phyloP scores from a whole-genome alignment of 2,888 invertebrate genomes.

The Monochamus alternatus region DNA sequence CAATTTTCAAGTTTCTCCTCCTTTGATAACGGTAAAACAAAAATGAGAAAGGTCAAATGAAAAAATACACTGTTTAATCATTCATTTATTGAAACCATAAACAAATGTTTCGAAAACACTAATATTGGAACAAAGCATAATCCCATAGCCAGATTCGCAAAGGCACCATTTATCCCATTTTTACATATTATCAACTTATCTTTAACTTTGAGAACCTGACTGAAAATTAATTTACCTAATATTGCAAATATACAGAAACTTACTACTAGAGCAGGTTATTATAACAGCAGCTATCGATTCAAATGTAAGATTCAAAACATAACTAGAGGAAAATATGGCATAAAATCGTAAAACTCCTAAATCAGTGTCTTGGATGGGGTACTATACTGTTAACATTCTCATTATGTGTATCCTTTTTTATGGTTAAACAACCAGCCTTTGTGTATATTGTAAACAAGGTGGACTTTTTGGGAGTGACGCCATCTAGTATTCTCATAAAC shows the following conservation, averaged over 20 bases:
- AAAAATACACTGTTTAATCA: slow-evolving; percentile 15
- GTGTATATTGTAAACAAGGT: too few species aligned
- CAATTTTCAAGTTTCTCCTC: too few species aligned
- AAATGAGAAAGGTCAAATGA: neutral
- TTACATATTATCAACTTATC: neutral
- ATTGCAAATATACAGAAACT: slow-evolving; percentile 26
- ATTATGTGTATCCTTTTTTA: too few species aligned
- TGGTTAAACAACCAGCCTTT: too few species aligned
- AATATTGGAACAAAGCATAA: slow-evolving; percentile 13
- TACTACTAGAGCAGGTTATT: slow-evolving; percentile 22
- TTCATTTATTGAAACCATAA: slow-evolving; percentile 24
- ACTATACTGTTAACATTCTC: too few species aligned
- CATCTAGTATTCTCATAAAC: too few species aligned
- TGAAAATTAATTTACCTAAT: slow-evolving; percentile 1
- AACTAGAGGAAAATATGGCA: too few species aligned
- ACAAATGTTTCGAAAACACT: slow-evolving; percentile 10
- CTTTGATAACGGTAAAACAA: neutral
- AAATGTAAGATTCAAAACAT: neutral
- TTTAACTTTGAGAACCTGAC: slow-evolving; percentile 8
- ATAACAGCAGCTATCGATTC: slow-evolving; percentile 9
- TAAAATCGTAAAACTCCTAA: too few species aligned
- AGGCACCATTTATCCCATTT: neutral
- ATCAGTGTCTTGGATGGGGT: too few species aligned
- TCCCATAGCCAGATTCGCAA: slow-evolving; percentile 16
- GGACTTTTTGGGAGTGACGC: too few species aligned